phyloP scores from a whole-genome alignment of 2,888 invertebrate genomes.

The Masnerella sp. region DNA sequence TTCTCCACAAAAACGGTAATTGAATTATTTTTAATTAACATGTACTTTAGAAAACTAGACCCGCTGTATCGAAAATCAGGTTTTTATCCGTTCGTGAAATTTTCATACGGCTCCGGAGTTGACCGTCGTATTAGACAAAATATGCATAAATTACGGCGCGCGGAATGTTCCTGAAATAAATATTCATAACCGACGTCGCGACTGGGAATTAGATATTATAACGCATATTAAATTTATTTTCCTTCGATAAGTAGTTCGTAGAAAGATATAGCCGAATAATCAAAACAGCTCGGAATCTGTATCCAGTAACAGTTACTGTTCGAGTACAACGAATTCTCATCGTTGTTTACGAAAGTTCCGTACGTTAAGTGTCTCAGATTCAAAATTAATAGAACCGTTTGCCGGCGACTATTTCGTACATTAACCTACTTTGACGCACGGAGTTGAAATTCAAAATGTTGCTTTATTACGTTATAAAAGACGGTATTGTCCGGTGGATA shows the following conservation, averaged over 20 bases:
- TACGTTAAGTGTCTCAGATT: conserved; percentile 7
- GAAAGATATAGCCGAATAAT: conserved; percentile 24
- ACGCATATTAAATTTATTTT: conserved; percentile 30
- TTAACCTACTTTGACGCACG: conserved; percentile 10
- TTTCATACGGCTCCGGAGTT: too few species aligned
- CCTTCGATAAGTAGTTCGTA: conserved; percentile 28
- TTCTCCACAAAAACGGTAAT: too few species aligned
- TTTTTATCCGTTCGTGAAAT: too few species aligned
- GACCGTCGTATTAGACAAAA: too few species aligned
- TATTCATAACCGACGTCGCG: conserved; percentile 28
- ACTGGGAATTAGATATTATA: conserved; percentile 27
- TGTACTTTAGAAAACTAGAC: too few species aligned
- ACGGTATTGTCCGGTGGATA: too few species aligned
- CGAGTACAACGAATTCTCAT: conserved; percentile 3
- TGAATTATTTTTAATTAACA: too few species aligned
- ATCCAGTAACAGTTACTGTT: conserved; percentile 28
- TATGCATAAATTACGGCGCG: conserved; percentile 10
- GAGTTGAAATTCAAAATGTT: too few species aligned
- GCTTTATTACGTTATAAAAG: too few species aligned
- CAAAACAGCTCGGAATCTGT: conserved; percentile 23
- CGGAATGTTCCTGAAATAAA: conserved; percentile 18
- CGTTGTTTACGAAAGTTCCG: conserved; percentile 11
- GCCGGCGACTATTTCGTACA: neutral
- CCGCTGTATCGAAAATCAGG: too few species aligned
- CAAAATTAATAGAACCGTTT: conserved; percentile 22